phyloP scores from a whole-genome alignment of 2,113 vertebrate species.

The Eurypyga helias region DNA sequence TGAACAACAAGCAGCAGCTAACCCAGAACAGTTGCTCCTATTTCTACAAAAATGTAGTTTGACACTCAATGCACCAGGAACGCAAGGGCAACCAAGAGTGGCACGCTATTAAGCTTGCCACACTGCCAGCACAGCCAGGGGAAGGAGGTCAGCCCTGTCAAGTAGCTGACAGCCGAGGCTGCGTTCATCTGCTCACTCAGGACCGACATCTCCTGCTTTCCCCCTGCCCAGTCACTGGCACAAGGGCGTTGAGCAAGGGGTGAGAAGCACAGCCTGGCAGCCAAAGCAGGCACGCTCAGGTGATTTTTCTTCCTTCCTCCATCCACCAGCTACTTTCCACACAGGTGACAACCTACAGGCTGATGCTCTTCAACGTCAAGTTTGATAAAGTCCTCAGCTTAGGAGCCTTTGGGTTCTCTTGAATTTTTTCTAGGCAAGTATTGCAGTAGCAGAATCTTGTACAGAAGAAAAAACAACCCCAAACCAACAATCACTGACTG shows the following conservation, averaged over 20 bases:
- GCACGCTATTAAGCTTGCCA: neutral
- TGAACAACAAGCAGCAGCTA: neutral
- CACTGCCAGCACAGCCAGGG: neutral
- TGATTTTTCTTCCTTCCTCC: neutral
- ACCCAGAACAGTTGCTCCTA: neutral
- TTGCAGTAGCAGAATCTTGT: neutral
- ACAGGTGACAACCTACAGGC: neutral
- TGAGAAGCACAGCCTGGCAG: neutral
- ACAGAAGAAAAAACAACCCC: neutral
- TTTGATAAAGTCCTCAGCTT: neutral
- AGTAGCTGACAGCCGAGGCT: neutral
- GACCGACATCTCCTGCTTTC: neutral
- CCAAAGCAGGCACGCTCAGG: neutral
- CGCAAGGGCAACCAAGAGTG: neutral
- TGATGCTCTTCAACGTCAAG: neutral
- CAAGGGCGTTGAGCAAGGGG: neutral
- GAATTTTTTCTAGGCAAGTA: neutral
- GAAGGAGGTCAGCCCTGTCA: neutral
- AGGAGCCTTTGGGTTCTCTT: neutral
- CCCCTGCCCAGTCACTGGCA: neutral
- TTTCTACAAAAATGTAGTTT: neutral
- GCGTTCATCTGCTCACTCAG: neutral
- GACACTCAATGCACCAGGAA: neutral
- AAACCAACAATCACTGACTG: neutral
- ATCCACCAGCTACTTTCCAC: neutral